Evolutionary conservation across 2,113 vertebrate genomes (phyloP).

Genomic region (Eulemur macaco): DNA sequence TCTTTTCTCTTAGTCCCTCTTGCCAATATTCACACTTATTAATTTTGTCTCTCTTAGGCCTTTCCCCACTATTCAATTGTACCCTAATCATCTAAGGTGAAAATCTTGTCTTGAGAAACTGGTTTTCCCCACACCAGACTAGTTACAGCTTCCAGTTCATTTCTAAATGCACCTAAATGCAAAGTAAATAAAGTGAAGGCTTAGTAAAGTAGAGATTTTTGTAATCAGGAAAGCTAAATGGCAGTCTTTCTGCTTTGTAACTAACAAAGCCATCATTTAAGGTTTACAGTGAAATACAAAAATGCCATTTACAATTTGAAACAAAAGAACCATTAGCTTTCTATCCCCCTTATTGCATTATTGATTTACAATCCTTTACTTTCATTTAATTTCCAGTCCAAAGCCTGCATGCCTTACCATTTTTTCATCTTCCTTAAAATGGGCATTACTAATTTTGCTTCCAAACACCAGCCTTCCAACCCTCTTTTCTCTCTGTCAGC

Average conservation of each 20-base stretch:
- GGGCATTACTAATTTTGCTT: conserved; percentile 62
- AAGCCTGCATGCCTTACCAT: conserved; percentile 19
- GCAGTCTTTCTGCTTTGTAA: conserved; percentile 63
- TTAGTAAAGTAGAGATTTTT: not conserved
- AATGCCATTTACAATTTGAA: conserved; percentile 78
- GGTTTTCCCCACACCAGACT: not conserved
- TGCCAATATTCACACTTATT: not conserved
- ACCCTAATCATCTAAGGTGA: not conserved
- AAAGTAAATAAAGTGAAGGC: conserved; percentile 70
- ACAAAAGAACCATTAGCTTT: conserved; percentile 79
- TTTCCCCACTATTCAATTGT: not conserved
- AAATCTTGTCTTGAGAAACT: conserved; percentile 22
- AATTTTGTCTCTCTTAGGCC: not conserved
- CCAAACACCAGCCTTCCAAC: conserved; percentile 50
- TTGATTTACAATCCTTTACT: conserved; percentile 79
- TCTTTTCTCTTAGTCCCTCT: not conserved
- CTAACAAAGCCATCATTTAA: conserved; percentile 77
- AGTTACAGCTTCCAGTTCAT: conserved; percentile 53
- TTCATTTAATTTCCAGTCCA: conserved; percentile 70
- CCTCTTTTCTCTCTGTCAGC: conserved; percentile 37
- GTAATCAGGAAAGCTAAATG: conserved; percentile 38
- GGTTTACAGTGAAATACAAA: conserved; percentile 73
- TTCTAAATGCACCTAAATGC: conserved; percentile 59
- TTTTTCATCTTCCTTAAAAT: conserved; percentile 44
- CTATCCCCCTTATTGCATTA: conserved; percentile 75